Evolutionary conservation across 2,888 invertebrate species (phyloP), one percentile per base, ranked within the genome.

Genomic region (Oscheius sp.): DNA sequence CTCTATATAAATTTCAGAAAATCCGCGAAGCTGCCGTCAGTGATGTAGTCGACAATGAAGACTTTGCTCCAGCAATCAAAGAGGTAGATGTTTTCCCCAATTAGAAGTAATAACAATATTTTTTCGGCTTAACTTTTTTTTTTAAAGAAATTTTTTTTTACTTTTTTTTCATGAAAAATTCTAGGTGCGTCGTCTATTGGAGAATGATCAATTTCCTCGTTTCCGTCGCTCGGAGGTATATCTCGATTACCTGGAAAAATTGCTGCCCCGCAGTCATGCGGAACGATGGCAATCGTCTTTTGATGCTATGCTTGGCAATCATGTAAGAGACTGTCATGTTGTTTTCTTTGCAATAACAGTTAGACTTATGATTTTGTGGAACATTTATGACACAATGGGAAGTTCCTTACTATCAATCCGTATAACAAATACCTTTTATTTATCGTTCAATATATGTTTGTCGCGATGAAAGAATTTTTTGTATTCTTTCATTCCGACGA

Each of bases 181-280:
- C 9, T 26, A 82, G 74, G 78, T 84, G 41, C 76, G 71, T 50
- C 74, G 85, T 49, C 72, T 85, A 36, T 73, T 85, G 44, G 85
- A 85, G 65, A 84, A 82, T 68, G 85, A 85, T 61, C 84, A 85
- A 62, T 83, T 85, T 57, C 85, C 85, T 8, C 75, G 84, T 24
- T 85, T 85, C 74, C 76, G 82, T 26, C 79, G 85, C 9, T 85
- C 85, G 2, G 80, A 77, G 4, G 68, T 79, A 44, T 85, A 83
- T 69, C 65, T 84, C 0, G 73, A 75, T 38, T 74, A 68, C 24
- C 62, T 77, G 51, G 72, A 75, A 61, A 71, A 81, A 44, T 71
- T 85, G 47, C 74, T 85, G 14, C 85, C 85, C 9, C 76, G 80
- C 1, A 41, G 77, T 0, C 82, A 83, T 49, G 85, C 85, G n/a